Conservation (phyloP, 2,113 vertebrate species). For the Etheostoma spectabile region DNA sequence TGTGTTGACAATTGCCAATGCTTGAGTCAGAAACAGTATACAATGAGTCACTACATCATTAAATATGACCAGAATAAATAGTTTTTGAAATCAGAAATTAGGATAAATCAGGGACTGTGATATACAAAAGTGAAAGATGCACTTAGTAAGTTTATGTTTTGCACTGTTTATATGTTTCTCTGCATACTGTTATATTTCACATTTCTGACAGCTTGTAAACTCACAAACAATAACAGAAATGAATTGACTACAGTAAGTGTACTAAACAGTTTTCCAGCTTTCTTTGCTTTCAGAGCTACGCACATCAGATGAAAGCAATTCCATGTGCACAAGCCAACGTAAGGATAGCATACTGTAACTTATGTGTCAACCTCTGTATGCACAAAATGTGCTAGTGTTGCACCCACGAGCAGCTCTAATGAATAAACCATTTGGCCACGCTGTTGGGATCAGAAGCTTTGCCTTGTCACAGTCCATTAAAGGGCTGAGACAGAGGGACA, state of each 20-base stretch:
- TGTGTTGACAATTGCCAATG: conserved; percentile 13
- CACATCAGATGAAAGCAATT: conserved; percentile 55
- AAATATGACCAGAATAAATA: background rate
- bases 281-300: conserved; percentile 25
- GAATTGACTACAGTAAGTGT: conserved; percentile 1
- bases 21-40: conserved; percentile 23
- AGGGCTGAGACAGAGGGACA: conserved; percentile 59
- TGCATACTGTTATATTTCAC: background rate
- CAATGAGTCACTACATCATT: conserved; percentile 23
- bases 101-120: conserved; percentile 19
- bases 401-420: conserved; percentile 66
- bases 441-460: conserved; percentile 72
- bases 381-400: conserved; percentile 59
- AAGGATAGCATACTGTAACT: conserved; percentile 64
- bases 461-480: conserved; percentile 80
- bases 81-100: conserved; percentile 14
- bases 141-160: conserved; percentile 15
- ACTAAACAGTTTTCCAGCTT: conserved; percentile 7
- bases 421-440: conserved; percentile 80
- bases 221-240: conserved; percentile 50
- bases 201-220: conserved; percentile 43
- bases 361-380: conserved; percentile 57
- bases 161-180: conserved; percentile 28
- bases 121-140: background rate
- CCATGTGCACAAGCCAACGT: conserved; percentile 31